Conservation (phyloP, 2,113 vertebrate species). For the Anhinga rufa region DNA sequence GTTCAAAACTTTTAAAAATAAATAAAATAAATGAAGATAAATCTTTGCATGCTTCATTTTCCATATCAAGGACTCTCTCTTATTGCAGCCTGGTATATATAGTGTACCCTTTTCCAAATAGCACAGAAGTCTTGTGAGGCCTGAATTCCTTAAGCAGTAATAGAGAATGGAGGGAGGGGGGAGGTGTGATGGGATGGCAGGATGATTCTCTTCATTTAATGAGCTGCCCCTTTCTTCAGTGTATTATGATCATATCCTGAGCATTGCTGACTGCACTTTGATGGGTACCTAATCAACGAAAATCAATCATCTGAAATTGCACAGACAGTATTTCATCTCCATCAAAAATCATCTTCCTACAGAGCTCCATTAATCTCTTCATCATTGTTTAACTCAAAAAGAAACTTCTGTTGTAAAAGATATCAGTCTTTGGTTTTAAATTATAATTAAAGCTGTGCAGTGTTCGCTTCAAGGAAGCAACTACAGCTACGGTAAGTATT, state of each 20-base stretch:
- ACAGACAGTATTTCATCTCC: slow-evolving; percentile 36
- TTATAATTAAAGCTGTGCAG: slow-evolving; percentile 1
- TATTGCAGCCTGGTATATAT: background rate
- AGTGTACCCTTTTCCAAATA: background rate
- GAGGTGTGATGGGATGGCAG: background rate
- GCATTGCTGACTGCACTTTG: slow-evolving; percentile 28
- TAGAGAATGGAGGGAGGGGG: background rate
- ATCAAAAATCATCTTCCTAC: slow-evolving; percentile 35
- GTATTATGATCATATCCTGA: background rate
- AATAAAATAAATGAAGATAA: slow-evolving; percentile 37
- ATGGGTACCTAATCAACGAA: slow-evolving; percentile 38
- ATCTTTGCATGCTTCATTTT: background rate
- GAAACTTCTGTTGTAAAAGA: slow-evolving; percentile 22
- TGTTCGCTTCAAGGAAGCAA: background rate
- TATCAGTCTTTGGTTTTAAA: background rate
- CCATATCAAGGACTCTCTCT: slow-evolving; percentile 1
- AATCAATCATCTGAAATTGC: slow-evolving; percentile 54
- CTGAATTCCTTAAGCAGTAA: background rate
- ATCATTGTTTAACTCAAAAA: slow-evolving; percentile 50
- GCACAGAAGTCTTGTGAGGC: background rate
- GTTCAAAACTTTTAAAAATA: slow-evolving; percentile 31
- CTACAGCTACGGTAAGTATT: background rate
- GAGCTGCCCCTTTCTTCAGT: background rate
- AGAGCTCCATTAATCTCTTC: slow-evolving; percentile 47
- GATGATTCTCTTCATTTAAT: background rate